Conservation (phyloP, 2,888 invertebrate genomes). For the Boloria euphrosyne region DNA sequence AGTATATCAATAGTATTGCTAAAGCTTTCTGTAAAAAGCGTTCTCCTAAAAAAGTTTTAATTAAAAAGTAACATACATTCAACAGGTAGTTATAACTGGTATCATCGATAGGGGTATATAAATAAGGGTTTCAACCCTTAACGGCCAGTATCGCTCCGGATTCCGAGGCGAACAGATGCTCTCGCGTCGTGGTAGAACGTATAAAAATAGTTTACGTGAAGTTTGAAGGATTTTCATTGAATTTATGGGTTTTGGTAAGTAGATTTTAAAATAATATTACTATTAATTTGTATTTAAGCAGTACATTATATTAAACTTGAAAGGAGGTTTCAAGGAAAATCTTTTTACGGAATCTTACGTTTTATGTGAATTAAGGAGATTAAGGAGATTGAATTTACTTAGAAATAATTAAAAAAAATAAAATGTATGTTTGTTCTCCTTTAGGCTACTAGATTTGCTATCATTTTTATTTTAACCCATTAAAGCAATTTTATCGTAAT, state of each 20-base stretch:
- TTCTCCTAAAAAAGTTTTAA: background rate
- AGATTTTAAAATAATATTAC: background rate
- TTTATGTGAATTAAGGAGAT: too few species aligned
- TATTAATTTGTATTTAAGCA: too few species aligned
- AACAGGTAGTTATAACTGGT: conserved; percentile 31
- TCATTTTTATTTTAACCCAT: too few species aligned
- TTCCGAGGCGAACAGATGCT: conserved; percentile 43
- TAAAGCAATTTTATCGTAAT: too few species aligned
- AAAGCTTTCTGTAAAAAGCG: background rate
- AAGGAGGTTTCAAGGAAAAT: too few species aligned
- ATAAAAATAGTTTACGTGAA: conserved; percentile 13
- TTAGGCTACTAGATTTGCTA: too few species aligned
- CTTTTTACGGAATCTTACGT: too few species aligned
- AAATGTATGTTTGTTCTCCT: too few species aligned
- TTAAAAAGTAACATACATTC: conserved; percentile 11
- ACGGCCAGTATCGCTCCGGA: conserved; percentile 45
- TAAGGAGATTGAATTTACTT: too few species aligned
- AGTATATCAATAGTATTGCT: background rate
- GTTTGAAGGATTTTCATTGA: background rate
- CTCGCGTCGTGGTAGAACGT: conserved; percentile 11
- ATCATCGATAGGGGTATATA: conserved; percentile 35
- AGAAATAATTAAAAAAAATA: too few species aligned
- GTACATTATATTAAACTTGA: too few species aligned
- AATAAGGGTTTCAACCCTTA: conserved; percentile 47
- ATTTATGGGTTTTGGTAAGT: conserved; percentile 18